Evolutionary conservation across 2,113 vertebrate species (phyloP), one percentile per base, ranked within the genome.

Genomic region (Lethenteron reissneri): DNA sequence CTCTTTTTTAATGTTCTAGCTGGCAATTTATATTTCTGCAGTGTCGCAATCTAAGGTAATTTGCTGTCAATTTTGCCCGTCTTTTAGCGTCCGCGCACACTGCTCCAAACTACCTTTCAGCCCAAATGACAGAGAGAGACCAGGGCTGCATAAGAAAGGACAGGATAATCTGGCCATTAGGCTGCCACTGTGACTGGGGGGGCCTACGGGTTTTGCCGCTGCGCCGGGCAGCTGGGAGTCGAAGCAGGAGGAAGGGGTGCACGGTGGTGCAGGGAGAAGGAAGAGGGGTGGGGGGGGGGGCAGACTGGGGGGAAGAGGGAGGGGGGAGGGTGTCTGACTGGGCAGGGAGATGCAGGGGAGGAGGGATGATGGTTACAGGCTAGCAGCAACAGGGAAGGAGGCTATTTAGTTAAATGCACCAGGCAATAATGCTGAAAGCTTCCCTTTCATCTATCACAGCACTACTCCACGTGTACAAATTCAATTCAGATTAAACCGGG

Each of bases 161-260:
- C 64, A 68, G 64, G 64, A 68, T 68, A 68, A 68, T 68, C 8
- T 68, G 9, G 64, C 64, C 11, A 68, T 68, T 68, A 68, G 64
- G 64, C 64, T 68, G 64, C 64, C 64, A 68, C 41, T 41, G 41
- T 41, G 41, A 41, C 41, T 41, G 41, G 41, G 64, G 64, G 64
- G 10, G 25, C 64, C 64, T 68, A 10, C 64, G 25, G n/a, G 25
- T 12, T 68, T 25, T 68, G n/a, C 60, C 60, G 17, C 17, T 14
- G 41, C 41, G 41, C 41, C 14, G 60, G 60, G 60, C 14, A 64
- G 60, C 14, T 14, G 60, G 60, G 60, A 19, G 60, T 15, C 60
- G 17, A 64, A 19, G 17, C 14, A 64, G 60, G 60, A 19, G 60
- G 60, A 64, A 64, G 60, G 17, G 17, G 60, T 14, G 14, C 14